phyloP scores from a whole-genome alignment of 53 echinoderm and acorn worm genomes.

The Paelopatides confundens region DNA sequence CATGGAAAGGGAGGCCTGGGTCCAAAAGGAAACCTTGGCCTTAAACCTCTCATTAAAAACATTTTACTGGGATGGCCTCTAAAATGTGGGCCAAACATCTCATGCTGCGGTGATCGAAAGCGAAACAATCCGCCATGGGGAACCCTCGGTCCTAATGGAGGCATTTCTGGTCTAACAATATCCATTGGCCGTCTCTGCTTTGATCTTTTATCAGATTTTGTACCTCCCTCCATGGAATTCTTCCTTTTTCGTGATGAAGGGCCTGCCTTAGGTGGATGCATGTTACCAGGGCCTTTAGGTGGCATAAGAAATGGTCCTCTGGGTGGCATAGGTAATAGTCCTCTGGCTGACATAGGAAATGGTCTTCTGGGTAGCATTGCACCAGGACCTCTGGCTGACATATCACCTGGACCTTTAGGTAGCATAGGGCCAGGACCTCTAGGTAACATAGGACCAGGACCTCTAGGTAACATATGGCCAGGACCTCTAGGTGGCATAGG shows the following conservation, averaged over 20 bases:
- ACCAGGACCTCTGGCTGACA: neutral
- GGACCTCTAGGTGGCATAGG: neutral
- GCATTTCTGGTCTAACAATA: neutral
- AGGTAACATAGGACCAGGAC: neutral
- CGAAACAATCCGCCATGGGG: neutral
- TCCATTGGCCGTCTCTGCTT: neutral
- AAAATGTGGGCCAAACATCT: constrained; percentile 22
- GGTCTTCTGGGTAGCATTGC: neutral
- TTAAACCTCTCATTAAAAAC: neutral
- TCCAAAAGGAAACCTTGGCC: constrained; percentile 12
- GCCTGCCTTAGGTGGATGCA: neutral
- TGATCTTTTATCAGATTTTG: neutral
- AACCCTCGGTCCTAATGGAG: neutral
- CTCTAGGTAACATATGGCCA: neutral
- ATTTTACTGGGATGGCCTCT: neutral
- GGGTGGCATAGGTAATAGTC: neutral
- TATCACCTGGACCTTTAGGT: neutral
- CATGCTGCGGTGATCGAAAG: neutral
- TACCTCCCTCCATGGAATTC: neutral
- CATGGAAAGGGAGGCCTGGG: neutral
- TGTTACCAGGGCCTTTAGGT: neutral
- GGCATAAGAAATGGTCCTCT: neutral
- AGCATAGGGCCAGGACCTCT: neutral
- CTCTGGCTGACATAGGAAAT: neutral
- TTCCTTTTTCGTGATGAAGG: neutral